A percentile compares a stretch with the other conserved stretches of the same genome.
Evolutionary conservation across 2,888 invertebrate genomes (phyloP).

Genomic region (Colostygia pectinataria): DNA sequence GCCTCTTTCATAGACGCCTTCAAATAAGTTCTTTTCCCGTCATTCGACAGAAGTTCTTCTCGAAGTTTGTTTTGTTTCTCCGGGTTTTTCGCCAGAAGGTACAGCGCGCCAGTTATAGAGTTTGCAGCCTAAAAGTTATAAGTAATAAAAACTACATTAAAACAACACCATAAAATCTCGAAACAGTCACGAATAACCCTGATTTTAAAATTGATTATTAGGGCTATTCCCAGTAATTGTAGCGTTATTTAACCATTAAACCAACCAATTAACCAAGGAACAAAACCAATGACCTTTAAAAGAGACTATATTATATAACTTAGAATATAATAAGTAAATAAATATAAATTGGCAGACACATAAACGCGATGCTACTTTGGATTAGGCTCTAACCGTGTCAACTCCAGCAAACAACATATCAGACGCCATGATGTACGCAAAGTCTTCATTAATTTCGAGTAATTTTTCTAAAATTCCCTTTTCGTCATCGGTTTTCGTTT

Average conservation of each 20-base stretch:
- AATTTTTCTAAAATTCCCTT: constrained; percentile 84
- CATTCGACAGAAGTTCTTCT: constrained; percentile 72
- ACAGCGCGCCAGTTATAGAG: constrained; percentile 79
- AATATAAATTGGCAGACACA: no score
- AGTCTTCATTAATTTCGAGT: constrained; percentile 76
- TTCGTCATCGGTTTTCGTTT: constrained; percentile 45
- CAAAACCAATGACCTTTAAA: no score
- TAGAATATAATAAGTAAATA: no score
- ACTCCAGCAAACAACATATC: constrained; percentile 86
- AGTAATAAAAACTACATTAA: neutral
- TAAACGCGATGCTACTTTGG: no score
- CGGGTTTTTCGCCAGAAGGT: constrained; percentile 84
- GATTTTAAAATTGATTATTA: no score
- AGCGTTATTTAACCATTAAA: no score
- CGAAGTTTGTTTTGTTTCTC: constrained; percentile 85
- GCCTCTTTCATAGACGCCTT: constrained; percentile 89
- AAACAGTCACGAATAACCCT: no score
- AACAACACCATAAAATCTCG: no score
- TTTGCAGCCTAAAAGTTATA: constrained; percentile 80
- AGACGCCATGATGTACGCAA: constrained; percentile 84
- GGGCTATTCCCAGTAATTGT: no score
- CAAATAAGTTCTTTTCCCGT: constrained; percentile 75
- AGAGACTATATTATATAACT: no score
- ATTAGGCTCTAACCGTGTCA: constrained; percentile 88
- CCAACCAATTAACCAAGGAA: no score